Evolutionary conservation across 2,888 invertebrate genomes (phyloP), one percentile per base, ranked within the genome.

Genomic region (Limnephilus rhombicus): DNA sequence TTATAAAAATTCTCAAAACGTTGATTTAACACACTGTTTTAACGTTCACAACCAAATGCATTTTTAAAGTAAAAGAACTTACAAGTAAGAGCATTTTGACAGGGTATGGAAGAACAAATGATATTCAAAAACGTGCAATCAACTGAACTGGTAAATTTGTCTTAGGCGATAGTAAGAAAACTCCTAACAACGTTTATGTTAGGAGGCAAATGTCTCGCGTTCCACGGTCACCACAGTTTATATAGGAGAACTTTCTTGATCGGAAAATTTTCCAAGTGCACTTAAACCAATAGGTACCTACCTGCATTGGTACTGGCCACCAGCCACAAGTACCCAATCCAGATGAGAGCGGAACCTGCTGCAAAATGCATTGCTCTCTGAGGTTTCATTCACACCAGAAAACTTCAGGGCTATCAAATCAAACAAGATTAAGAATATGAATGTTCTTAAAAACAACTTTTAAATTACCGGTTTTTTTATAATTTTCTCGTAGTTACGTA

Each of bases 161-260:
- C 80, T 86, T 45, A 5, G 34, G 49, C 85, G 68, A 24, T 29
- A 4, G 34, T 91, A 34, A 24, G 88, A 88, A 90, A 92, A 80
- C 83, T 90, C 49, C 68, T 49, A 81, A 49, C 90, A 81, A 37
- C 85, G 34, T 12, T 91, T 34, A 80, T 37, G 91, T 80, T 49
- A 15, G 85, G 90, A 92, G 91, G 83, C 93, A 93, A 93, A 93
- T 93, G 93, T 93, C 93, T 92, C 92, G 93, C 81, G 90, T 91
- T 88, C 90, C 91, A 88, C 53, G 89, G 80, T 80, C 45, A 85
- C n/a, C 85, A 31, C 89, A 53, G 91, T 93, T 92, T 93, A 93
- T 93, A 93, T 93, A 93, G 93, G 83, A 90, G 90, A 90, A 93
- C 93, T 93, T 93, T 93, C 93, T 92, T 92, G 90, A 49, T 89